Evolutionary conservation across 2,888 invertebrate species (phyloP).

Genomic region (Cistogaster globosa): DNA sequence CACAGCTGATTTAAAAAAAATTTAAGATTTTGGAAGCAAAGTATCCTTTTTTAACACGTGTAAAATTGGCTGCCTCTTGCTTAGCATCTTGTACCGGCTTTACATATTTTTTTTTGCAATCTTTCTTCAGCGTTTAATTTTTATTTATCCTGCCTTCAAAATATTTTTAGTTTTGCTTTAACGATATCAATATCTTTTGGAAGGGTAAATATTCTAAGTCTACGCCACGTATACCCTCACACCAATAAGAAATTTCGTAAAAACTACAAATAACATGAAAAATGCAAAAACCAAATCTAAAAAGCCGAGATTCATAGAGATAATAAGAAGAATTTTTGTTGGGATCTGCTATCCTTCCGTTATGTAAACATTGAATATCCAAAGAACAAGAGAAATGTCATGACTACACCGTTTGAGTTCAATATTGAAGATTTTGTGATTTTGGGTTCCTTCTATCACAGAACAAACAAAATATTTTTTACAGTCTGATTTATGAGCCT

Average conservation of each 20-base stretch:
- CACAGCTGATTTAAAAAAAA: constrained; percentile 56
- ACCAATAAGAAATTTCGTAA: too few relatives aligned
- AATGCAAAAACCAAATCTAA: constrained; percentile 74
- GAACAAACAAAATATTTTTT: constrained; percentile 75
- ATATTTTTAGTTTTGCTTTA: constrained; percentile 75
- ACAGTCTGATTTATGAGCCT: constrained; percentile 74
- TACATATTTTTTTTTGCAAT: constrained; percentile 63
- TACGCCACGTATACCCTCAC: constrained; percentile 71
- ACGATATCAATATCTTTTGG: constrained; percentile 74
- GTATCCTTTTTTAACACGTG: constrained; percentile 66
- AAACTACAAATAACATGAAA: constrained; percentile 76
- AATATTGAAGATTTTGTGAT: constrained; percentile 70
- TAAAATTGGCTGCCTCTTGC: constrained; percentile 57
- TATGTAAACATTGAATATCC: too few relatives aligned
- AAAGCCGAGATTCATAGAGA: constrained; percentile 73
- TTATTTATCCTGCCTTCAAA: constrained; percentile 75
- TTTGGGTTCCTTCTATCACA: constrained; percentile 33
- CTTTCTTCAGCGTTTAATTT: constrained; percentile 60
- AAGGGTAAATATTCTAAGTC: constrained; percentile 59
- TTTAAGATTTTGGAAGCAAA: constrained; percentile 60
- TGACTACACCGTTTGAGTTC: constrained; percentile 75
- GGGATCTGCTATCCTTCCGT: too few relatives aligned
- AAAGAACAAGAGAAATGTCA: constrained; percentile 74
- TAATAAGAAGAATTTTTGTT: constrained; percentile 76
- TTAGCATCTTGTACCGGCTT: constrained; percentile 70